Conservation (phyloP, 2,797 vertebrate species). For the Lepus oiostolus region DNA sequence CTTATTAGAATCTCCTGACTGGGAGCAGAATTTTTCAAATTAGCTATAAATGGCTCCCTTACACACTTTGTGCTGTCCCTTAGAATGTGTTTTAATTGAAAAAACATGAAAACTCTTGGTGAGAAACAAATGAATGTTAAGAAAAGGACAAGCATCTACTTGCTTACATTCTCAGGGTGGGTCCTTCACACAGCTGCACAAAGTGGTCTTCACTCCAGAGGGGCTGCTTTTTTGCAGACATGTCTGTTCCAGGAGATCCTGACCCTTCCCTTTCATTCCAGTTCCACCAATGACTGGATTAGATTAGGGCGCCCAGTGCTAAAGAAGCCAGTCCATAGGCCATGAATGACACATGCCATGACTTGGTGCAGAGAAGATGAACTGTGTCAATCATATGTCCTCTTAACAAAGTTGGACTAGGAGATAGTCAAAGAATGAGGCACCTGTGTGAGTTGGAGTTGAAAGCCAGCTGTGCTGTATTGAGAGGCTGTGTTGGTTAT, state of each 20-base stretch:
- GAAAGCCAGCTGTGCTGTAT: not conserved
- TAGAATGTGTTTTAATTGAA: not conserved
- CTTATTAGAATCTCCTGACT: not conserved
- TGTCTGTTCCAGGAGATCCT: not conserved
- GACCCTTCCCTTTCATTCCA: not conserved
- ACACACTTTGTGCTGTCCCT: not conserved
- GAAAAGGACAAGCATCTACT: not conserved
- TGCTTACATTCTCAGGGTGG: not conserved
- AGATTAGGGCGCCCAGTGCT: not conserved
- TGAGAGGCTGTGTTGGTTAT: not conserved
- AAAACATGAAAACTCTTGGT: not conserved
- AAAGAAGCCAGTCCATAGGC: not conserved
- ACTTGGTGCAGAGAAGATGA: not conserved
- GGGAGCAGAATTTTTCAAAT: constrained; percentile 27
- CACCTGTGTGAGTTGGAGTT: not conserved
- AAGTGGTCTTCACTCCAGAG: not conserved
- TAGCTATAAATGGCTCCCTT: too few species aligned
- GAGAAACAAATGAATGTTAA: not conserved
- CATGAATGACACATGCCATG: not conserved
- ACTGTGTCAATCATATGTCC: not conserved
- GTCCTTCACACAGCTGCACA: not conserved
- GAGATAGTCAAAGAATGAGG: not conserved
- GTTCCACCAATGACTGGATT: not conserved
- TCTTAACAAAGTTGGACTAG: not conserved
- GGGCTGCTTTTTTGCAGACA: not conserved